Evolutionary conservation across 2,888 invertebrate genomes (phyloP).

Genomic region (Pharmacophagus antenor): DNA sequence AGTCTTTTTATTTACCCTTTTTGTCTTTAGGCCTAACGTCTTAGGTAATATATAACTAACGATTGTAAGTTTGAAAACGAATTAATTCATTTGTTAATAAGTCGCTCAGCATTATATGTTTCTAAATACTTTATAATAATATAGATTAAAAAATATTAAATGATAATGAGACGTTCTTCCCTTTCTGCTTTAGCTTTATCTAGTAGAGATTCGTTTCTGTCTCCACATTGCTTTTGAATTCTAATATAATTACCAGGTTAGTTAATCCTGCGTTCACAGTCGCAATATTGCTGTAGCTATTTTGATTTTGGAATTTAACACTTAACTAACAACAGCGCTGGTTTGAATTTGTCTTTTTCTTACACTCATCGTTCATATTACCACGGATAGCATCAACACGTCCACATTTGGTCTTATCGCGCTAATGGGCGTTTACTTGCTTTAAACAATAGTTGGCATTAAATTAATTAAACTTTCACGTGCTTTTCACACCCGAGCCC

Average conservation of each 20-base stretch:
- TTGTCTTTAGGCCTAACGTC: too few species aligned
- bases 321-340: conserved; percentile 24
- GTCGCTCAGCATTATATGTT: too few species aligned
- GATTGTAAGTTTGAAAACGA: too few species aligned
- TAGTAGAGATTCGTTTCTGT: conserved; percentile 49
- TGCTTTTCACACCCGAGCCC: conserved; percentile 31
- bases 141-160: too few species aligned
- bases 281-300: conserved; percentile 29
- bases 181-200: conserved; percentile 44
- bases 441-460: conserved; percentile 34
- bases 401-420: conserved; percentile 37
- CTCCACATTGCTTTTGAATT: conserved; percentile 44
- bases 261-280: conserved; percentile 42
- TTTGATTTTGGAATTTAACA: conserved; percentile 31
- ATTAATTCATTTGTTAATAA: too few species aligned
- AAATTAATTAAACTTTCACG: conserved; percentile 40
- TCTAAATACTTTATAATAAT: too few species aligned
- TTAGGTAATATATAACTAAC: too few species aligned
- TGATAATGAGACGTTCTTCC: conserved; percentile 29
- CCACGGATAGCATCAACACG: conserved; percentile 34
- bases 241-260: conserved; percentile 45
- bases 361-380: conserved; percentile 2
- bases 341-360: conserved; percentile 19
- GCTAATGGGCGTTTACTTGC: conserved; percentile 35
- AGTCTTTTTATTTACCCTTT: not conserved